Conservation (phyloP, 2,797 vertebrate genomes). For the Sarcophilus harrisii region DNA sequence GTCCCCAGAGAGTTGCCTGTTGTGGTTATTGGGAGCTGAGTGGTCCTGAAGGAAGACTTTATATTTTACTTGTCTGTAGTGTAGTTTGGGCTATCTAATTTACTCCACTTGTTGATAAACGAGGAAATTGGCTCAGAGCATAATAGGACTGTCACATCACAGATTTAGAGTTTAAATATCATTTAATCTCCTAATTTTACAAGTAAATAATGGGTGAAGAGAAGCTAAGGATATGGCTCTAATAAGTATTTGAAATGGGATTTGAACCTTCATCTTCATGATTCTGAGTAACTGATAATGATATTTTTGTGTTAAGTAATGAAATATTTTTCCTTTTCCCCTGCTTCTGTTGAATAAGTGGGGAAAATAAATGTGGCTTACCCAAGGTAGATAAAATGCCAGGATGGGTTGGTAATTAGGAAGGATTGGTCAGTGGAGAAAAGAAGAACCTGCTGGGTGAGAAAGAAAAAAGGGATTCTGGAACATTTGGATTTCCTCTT, state of each 20-base stretch:
- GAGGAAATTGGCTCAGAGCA: neutral
- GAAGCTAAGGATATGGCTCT: neutral
- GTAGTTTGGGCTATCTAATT: neutral
- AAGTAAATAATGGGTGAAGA: neutral
- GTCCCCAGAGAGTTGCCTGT: neutral
- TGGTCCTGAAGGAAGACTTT: neutral
- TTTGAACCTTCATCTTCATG: neutral
- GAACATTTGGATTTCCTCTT: neutral
- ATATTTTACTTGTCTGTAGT: neutral
- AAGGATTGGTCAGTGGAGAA: neutral
- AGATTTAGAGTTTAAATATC: neutral
- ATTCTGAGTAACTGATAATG: neutral
- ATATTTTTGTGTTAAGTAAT: neutral
- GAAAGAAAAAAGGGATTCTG: neutral
- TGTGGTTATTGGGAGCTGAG: neutral
- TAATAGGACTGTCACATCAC: neutral
- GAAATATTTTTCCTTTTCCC: neutral
- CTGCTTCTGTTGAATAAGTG: neutral
- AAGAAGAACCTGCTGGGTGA: neutral
- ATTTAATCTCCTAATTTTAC: neutral
- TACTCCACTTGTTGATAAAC: neutral
- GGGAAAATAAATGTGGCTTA: neutral
- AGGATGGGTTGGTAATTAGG: neutral
- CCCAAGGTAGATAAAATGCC: neutral
- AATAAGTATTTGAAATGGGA: neutral